Conservation (phyloP, 2,888 invertebrate genomes). For the Bimastos eiseni region DNA sequence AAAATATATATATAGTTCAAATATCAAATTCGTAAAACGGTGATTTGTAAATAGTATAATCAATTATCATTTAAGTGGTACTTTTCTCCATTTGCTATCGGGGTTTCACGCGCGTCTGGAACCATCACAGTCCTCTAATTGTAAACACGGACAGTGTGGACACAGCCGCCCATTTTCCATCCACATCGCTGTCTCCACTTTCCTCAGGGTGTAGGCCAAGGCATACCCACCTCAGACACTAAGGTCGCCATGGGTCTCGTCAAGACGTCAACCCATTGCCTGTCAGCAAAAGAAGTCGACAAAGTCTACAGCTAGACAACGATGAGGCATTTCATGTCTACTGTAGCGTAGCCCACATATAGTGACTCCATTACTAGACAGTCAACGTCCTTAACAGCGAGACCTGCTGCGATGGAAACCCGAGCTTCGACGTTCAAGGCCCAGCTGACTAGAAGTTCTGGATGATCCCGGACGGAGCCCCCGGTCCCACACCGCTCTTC, state of each 20-base stretch:
- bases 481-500: neutral
- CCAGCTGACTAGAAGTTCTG: neutral
- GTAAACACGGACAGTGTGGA: neutral
- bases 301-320: neutral
- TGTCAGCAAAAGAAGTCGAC: neutral
- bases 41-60: constrained; percentile 6
- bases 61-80: neutral
- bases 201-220: neutral
- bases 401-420: too few relatives aligned
- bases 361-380: neutral
- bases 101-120: neutral
- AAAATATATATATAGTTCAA: constrained; percentile 7
- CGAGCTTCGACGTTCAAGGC: neutral
- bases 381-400: too few relatives aligned
- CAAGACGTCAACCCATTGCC: neutral
- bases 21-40: constrained; percentile 2
- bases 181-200: neutral
- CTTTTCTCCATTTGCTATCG: neutral
- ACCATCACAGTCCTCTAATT: neutral
- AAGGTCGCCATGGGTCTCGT: neutral
- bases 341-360: neutral
- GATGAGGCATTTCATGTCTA: too few relatives aligned
- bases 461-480: neutral
- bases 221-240: neutral
- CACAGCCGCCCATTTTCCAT: neutral